Evolutionary conservation across 2,888 invertebrate species (phyloP).

Genomic region (Pristionchus fissidentatus): DNA sequence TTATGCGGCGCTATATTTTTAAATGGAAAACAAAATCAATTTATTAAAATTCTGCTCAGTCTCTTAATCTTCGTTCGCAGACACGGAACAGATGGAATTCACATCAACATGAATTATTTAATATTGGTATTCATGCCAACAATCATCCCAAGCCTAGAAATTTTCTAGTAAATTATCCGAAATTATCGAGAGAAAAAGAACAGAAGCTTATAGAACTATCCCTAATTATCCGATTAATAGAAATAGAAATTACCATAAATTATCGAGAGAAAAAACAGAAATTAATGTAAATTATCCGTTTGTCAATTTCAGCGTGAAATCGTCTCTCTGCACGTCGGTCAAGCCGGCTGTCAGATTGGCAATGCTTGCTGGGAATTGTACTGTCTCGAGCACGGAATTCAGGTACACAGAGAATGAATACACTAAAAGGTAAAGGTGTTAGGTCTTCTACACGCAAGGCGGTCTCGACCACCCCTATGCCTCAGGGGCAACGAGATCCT

Average conservation of each 20-base stretch:
- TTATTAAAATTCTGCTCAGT: neutral
- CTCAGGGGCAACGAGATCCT: no score
- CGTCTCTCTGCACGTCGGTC: constrained; percentile 66
- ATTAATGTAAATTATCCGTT: neutral
- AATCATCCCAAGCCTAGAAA: neutral
- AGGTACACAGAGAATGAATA: no score
- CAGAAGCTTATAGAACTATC: no score
- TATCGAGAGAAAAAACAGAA: neutral
- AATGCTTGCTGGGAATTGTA: constrained; percentile 80
- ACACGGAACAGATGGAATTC: no score
- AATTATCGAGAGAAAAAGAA: neutral
- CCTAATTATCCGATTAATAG: neutral
- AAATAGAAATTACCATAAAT: neutral
- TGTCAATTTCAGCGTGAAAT: constrained; percentile 58
- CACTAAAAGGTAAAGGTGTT: no score
- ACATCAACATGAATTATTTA: no score
- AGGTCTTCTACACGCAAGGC: no score
- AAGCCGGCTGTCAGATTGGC: constrained; percentile 72
- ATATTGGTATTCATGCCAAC: neutral
- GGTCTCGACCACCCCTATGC: no score
- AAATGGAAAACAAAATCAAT: neutral
- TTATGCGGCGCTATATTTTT: neutral
- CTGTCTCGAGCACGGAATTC: constrained; percentile 79
- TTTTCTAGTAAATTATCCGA: neutral
- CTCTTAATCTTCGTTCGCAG: no score